These are phyloP conservation scores for Rutilus rutilus DNA, from an alignment of 2,113 vertebrate genomes.

Conservation along the genomic window DNA sequence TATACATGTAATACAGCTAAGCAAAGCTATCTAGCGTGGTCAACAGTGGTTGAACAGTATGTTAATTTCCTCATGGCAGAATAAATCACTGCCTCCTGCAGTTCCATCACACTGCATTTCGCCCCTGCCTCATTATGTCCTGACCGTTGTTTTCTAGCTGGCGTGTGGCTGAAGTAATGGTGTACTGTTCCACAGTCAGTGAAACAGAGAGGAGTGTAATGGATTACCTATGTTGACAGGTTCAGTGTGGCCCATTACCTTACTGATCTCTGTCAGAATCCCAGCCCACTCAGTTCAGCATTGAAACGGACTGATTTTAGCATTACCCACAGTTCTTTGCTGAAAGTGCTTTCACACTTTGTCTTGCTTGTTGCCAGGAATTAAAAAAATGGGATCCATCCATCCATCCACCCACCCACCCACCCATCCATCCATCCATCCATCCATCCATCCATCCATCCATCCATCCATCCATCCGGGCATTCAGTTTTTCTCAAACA, in stretches of 20 bases:
- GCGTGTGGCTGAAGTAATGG: constrained; percentile 52
- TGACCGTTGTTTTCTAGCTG: constrained; percentile 50
- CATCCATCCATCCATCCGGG: too few species aligned
- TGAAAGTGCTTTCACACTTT: constrained; percentile 23
- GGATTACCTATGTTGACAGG: constrained; percentile 59
- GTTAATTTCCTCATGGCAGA: constrained; percentile 51
- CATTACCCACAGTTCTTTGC: constrained; percentile 15
- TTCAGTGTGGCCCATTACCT: constrained; percentile 56
- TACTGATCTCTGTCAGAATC: constrained; percentile 48
- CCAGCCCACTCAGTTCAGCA: constrained; percentile 26
- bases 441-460: too few species aligned
- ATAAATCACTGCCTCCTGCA: constrained; percentile 57
- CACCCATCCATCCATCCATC: not conserved
- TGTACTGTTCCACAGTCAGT: constrained; percentile 31
- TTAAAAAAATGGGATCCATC: not conserved
- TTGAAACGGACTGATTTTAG: constrained; percentile 25
- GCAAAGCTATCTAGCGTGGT: not conserved
- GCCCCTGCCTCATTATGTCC: constrained; percentile 56
- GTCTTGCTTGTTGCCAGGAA: not conserved
- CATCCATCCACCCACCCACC: not conserved
- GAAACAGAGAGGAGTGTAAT: constrained; percentile 48
- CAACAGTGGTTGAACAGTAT: constrained; percentile 16
- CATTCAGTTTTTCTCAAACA: too few species aligned
- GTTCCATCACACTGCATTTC: constrained; percentile 47
- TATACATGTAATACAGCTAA: not conserved